Conservation (phyloP, 2,113 vertebrate species). For the Solea solea region DNA sequence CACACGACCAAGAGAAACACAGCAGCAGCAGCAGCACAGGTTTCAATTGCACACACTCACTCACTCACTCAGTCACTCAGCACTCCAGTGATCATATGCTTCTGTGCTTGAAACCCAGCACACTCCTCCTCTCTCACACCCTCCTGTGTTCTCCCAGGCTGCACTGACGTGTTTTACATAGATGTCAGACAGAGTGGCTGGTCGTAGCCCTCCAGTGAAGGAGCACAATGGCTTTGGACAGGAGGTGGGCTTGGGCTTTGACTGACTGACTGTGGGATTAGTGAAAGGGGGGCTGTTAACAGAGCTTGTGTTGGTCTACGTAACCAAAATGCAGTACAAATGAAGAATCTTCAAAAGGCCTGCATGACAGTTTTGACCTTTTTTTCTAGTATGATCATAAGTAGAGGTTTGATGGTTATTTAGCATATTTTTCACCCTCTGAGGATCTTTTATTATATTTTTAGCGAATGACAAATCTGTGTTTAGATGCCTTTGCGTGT, state of each 20-base stretch:
- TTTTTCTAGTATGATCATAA: not conserved
- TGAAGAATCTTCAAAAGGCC: not conserved
- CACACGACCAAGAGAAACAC: constrained; percentile 78
- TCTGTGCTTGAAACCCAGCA: not conserved
- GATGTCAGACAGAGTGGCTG: constrained; percentile 71
- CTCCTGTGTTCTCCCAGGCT: constrained; percentile 35
- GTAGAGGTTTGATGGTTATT: not conserved
- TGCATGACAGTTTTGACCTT: constrained; percentile 3
- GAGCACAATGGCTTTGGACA: constrained; percentile 64
- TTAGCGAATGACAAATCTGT: not conserved
- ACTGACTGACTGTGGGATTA: constrained; percentile 44
- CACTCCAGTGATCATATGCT: constrained; percentile 17
- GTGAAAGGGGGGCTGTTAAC: constrained; percentile 22
- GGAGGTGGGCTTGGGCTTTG: constrained; percentile 48
- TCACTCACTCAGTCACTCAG: not conserved
- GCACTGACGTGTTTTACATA: constrained; percentile 72
- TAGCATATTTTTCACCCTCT: not conserved
- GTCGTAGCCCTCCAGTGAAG: constrained; percentile 60
- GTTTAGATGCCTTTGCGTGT: not conserved
- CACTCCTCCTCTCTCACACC: constrained; percentile 26
- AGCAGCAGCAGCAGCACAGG: constrained; percentile 73
- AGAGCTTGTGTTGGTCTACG: constrained; percentile 14
- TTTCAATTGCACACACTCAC: constrained; percentile 49
- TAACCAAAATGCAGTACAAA: not conserved
- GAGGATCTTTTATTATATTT: constrained; percentile 20